phyloP scores from a whole-genome alignment of 92 coral and sea anemone genomes.

The Epizoanthus stellaris region DNA sequence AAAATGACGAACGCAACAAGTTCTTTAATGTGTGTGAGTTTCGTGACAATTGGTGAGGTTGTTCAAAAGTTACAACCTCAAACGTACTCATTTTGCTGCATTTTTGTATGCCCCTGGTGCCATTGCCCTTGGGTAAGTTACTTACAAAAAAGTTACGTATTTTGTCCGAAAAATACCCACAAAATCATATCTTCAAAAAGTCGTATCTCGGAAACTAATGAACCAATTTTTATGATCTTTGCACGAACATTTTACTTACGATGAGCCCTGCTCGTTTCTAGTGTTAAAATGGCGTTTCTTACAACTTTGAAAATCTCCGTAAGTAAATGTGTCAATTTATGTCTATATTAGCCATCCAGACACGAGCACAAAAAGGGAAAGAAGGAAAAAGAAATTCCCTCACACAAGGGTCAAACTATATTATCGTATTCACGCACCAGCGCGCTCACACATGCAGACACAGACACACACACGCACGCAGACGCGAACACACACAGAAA shows the following conservation, averaged over 20 bases:
- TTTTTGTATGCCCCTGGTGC: constrained; percentile 11
- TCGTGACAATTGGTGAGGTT: constrained; percentile 18
- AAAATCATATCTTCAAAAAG: constrained; percentile 22
- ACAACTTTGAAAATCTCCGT: constrained; percentile 33
- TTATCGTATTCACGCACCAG: no score
- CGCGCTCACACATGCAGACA: no score
- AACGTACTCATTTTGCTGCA: constrained; percentile 16
- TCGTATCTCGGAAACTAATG: no score
- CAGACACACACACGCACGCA: no score
- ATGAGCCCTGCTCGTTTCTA: constrained; percentile 7
- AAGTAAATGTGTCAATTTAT: no score
- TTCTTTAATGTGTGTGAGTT: constrained; percentile 13
- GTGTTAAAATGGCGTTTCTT: background rate
- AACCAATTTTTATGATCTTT: constrained; percentile 20
- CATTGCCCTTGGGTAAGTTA: constrained; percentile 6
- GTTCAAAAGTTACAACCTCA: constrained; percentile 21
- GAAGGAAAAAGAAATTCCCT: no score
- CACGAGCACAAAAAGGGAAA: no score
- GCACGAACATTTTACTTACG: constrained; percentile 17
- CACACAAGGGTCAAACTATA: no score
- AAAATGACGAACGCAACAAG: constrained; percentile 8
- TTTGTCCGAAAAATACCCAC: constrained; percentile 23
- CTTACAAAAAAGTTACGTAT: no score
- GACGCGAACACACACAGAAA: no score
- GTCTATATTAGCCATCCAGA: no score